Base-by-base conservation (phyloP, 2,113 vertebrate species). In the Budorcas taxicolor region DNA sequence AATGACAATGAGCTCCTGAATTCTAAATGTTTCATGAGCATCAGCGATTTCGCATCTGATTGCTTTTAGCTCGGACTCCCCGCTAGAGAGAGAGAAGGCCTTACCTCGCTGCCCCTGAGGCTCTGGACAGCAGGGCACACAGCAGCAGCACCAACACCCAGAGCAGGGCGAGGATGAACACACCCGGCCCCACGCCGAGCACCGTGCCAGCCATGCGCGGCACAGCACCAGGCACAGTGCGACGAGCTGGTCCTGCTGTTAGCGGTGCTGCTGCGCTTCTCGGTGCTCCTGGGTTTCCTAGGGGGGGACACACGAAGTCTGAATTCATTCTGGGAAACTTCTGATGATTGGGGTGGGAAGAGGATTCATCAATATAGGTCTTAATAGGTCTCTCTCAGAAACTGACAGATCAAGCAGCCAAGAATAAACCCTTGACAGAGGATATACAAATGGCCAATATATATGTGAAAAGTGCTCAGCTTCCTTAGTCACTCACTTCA, bases 141-240 rank as follows among this genome's bases (percentile, higher is more conserved):
- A 99, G 97, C 96, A 99, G 97, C 57, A 99, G 96, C 64, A 99
- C 98, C 43, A 97, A 74, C 0, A 99, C 99, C 99, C 99, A 99
- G 17, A 99, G 97, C 23, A 99, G 80, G 2, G 98, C 98, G 12
- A 99, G 92, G 95, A 99, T 67, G 94, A 99, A 98, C 11, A 99
- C 99, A 0, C 99, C 99, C 0, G 98, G 98, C 1, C 99, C 99
- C 11, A 99, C 98, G 0, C 99, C 99, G 7, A 99, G 94, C 53
- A 98, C 98, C 0, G 93, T 98, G 27, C 62, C 98, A 0, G 98
- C 97, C 99, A 99, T 99, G 43, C 2, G 7, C 7, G 0, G n/a
- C 11, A 3, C 13, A 16, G 71, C 40, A 0, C 71, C 0, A 1
- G 23, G 40, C 21, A 27, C 71, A 7, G 23, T 43, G 71, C 12